A percentile compares a stretch with the other conserved stretches of the same genome.
These are phyloP conservation scores for Cherax quadricarinatus DNA, from an alignment of 1,140 invertebrate genomes.

Conservation along the genomic window DNA sequence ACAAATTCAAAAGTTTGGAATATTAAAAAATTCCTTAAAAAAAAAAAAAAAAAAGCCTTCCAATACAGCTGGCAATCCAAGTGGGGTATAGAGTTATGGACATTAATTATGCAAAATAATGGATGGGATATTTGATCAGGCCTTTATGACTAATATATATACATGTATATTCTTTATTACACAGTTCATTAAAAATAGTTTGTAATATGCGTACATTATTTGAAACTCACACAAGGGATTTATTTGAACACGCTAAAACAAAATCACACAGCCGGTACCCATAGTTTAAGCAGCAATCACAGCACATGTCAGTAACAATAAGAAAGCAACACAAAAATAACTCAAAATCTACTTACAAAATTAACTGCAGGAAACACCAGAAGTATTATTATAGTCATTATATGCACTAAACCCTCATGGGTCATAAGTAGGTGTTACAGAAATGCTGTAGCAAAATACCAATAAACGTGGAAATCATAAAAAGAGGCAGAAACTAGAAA, in stretches of 20 bases:
- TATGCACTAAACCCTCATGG: too few species aligned
- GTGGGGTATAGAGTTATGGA: neutral
- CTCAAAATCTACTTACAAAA: neutral
- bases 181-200: neutral
- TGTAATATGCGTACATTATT: neutral
- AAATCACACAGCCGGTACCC: neutral
- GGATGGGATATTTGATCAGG: neutral
- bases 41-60: neutral
- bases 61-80: slow-evolving; percentile 16
- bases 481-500: slow-evolving; percentile 2
- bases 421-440: neutral
- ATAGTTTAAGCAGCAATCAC: neutral
- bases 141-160: neutral
- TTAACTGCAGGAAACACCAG: neutral
- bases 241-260: neutral
- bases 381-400: too few species aligned
- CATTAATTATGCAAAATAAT: neutral
- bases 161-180: neutral
- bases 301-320: neutral
- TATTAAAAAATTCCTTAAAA: neutral
- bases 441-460: neutral
- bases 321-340: neutral
- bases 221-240: neutral
- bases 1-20: neutral
- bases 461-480: slow-evolving; percentile 21